phyloP scores from a whole-genome alignment of 2,888 invertebrate genomes.

The Hemaris fuciformis region DNA sequence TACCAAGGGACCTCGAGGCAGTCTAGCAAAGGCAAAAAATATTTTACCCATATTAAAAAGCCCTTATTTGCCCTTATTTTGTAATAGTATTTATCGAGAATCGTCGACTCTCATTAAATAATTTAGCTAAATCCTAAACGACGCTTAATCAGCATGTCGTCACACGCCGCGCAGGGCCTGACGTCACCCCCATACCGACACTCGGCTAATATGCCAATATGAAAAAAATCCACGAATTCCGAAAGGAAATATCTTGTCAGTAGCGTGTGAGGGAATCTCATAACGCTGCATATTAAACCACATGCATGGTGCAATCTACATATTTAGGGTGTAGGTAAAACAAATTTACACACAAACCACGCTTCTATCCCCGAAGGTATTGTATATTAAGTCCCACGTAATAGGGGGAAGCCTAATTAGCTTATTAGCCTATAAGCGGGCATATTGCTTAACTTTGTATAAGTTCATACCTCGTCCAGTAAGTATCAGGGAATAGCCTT shows the following conservation, averaged over 20 bases:
- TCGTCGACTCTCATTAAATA: neutral
- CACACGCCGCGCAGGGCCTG: neutral
- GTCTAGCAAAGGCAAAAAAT: no score
- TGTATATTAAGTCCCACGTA: no score
- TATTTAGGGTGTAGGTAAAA: neutral
- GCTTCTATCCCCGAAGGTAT: no score
- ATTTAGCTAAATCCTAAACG: neutral
- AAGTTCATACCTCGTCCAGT: no score
- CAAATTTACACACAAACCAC: no score
- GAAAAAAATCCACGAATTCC: conserved; percentile 31
- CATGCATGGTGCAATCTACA: neutral
- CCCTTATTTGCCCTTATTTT: neutral
- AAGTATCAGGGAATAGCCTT: no score
- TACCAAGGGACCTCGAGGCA: no score
- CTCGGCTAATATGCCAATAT: conserved; percentile 18
- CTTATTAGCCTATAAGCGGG: no score
- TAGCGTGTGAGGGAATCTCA: conserved; percentile 20
- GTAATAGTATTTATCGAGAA: neutral
- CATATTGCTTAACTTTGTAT: no score
- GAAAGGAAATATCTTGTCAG: conserved; percentile 19
- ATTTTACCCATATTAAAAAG: no score
- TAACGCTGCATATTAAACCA: conserved; percentile 17
- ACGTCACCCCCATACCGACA: neutral
- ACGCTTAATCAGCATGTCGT: neutral
- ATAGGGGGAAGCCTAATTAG: no score